Evolutionary conservation across 2,113 vertebrate species (phyloP).

Genomic region (Cyanoramphus novaezelandiae): DNA sequence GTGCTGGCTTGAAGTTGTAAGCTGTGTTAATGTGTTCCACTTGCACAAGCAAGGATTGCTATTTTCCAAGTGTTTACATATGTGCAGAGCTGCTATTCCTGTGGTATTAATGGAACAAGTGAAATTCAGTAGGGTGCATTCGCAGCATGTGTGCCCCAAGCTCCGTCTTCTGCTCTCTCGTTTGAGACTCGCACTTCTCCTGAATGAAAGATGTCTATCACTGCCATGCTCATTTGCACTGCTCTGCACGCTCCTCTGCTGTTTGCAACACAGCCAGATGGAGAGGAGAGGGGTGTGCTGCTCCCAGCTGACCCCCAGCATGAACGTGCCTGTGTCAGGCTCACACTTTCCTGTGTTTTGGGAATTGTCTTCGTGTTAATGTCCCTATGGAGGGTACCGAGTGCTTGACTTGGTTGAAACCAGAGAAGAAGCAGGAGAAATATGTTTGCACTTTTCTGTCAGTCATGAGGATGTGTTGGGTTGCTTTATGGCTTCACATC

Average conservation of each 20-base stretch:
- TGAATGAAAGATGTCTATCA: not conserved
- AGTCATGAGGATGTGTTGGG: not conserved
- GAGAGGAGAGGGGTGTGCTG: not conserved
- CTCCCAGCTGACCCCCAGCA: not conserved
- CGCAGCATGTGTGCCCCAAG: not conserved
- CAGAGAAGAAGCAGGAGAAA: not conserved
- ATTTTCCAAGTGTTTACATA: accelerated
- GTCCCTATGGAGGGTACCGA: not conserved
- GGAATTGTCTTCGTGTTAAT: not conserved
- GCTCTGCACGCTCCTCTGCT: not conserved
- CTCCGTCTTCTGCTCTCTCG: not conserved
- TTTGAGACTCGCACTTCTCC: not conserved
- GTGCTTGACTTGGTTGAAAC: not conserved
- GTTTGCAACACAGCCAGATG: not conserved
- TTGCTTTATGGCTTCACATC: not conserved
- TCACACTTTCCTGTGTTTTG: not conserved
- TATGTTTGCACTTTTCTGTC: not conserved
- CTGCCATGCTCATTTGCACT: not conserved
- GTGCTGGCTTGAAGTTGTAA: not conserved
- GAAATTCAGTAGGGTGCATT: not conserved
- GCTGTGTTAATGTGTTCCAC: accelerated
- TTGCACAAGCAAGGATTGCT: not conserved
- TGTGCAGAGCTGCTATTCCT: not conserved
- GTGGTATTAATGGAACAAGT: accelerated
- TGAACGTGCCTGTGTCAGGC: not conserved